phyloP scores from a whole-genome alignment of 2,888 invertebrate genomes.

The Copidosoma aretas region DNA sequence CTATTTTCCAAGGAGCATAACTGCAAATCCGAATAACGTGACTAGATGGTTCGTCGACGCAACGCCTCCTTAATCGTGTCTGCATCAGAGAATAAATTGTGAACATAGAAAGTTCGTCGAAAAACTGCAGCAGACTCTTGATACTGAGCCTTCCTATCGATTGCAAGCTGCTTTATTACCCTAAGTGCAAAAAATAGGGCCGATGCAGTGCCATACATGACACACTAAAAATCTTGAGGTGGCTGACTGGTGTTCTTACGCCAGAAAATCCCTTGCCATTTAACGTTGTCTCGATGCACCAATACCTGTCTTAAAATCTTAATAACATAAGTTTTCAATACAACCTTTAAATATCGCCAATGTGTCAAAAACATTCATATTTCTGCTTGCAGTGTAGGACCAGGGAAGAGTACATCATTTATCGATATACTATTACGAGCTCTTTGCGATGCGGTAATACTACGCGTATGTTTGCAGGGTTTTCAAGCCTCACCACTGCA shows the following conservation, averaged over 20 bases:
- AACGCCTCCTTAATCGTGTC: neutral
- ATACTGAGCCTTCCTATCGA: neutral
- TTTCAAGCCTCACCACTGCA: neutral
- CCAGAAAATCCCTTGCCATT: too few relatives aligned
- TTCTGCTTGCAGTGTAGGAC: neutral
- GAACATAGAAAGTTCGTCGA: neutral
- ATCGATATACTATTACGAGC: neutral
- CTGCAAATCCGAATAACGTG: neutral
- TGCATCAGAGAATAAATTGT: neutral
- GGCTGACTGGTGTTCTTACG: too few relatives aligned
- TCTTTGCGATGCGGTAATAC: slow-evolving; percentile 6
- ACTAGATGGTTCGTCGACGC: neutral
- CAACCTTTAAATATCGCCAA: neutral
- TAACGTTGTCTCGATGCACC: too few relatives aligned
- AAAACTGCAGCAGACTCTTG: neutral
- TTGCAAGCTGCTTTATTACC: neutral
- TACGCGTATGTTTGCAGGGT: neutral
- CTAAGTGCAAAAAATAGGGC: neutral
- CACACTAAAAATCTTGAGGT: too few relatives aligned
- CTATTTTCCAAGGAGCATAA: slow-evolving; percentile 14
- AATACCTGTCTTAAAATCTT: too few relatives aligned
- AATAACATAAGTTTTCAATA: too few relatives aligned
- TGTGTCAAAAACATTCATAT: neutral
- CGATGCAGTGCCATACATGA: slow-evolving; percentile 10
- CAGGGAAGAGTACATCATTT: neutral